Conservation (phyloP, 2,888 invertebrate species). For the Clusia tigrina region DNA sequence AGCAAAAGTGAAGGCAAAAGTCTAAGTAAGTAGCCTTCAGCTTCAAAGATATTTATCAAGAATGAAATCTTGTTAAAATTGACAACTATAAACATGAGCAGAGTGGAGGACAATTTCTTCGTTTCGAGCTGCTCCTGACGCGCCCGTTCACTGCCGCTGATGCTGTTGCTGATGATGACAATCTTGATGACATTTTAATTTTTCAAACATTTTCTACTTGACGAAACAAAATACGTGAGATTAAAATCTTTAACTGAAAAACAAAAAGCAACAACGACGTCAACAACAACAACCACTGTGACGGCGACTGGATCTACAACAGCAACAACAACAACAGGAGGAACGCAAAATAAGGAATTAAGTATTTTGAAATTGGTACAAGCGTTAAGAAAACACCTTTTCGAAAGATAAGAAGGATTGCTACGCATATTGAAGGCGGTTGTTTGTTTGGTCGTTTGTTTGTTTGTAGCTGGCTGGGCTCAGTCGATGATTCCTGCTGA, state of each 20-base stretch:
- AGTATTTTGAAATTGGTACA: neutral
- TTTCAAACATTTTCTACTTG: slow-evolving; percentile 53
- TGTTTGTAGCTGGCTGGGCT: no score
- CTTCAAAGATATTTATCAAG: slow-evolving; percentile 46
- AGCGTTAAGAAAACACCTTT: slow-evolving; percentile 17
- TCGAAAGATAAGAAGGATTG: slow-evolving; percentile 8
- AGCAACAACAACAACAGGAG: slow-evolving; percentile 1
- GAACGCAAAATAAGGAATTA: neutral
- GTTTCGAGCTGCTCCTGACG: neutral
- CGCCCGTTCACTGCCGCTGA: neutral
- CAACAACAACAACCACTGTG: neutral
- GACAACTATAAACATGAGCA: slow-evolving; percentile 55
- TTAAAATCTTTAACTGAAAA: slow-evolving; percentile 48
- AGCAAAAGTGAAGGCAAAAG: neutral
- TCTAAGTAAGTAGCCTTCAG: neutral
- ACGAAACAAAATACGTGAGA: slow-evolving; percentile 38
- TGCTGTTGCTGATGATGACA: slow-evolving; percentile 42
- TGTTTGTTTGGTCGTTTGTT: neutral
- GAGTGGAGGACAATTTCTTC: neutral
- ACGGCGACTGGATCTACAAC: no score
- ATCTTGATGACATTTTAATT: slow-evolving; percentile 63
- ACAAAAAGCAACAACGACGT: slow-evolving; percentile 13
- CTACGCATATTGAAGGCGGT: slow-evolving; percentile 4
- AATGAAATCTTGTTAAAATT: slow-evolving; percentile 55
- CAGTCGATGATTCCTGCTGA: no score